A percentile compares a stretch with the other conserved stretches of the same genome.
These are phyloP conservation scores for Scaptomyza pallida DNA, from an alignment of 1,140 invertebrate genomes.

Conservation along the genomic window DNA sequence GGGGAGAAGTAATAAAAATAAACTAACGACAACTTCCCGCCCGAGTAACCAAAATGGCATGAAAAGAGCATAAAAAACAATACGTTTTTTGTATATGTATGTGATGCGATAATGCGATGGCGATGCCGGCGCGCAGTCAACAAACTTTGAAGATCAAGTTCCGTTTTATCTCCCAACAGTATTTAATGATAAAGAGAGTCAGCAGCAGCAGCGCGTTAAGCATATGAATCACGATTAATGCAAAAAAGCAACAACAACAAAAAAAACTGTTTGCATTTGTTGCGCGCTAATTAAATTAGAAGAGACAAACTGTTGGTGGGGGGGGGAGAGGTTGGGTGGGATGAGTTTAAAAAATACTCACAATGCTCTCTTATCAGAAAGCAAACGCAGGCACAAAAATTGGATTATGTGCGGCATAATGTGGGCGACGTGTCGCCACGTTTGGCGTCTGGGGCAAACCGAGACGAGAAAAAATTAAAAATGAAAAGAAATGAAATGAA, in stretches of 20 bases:
- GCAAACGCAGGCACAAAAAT: slow-evolving; percentile 63
- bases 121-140: slow-evolving; percentile 44
- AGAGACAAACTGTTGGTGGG: slow-evolving; percentile 16
- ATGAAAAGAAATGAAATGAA: slow-evolving; percentile 17
- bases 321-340: neutral
- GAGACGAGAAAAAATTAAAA: slow-evolving; percentile 19
- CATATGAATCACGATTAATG: slow-evolving; percentile 49
- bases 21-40: neutral
- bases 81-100: neutral
- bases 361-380: slow-evolving; percentile 72
- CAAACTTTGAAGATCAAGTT: slow-evolving; percentile 54
- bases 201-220: no score
- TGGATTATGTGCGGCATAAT: slow-evolving; percentile 75
- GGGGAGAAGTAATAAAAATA: neutral
- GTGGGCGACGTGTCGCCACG: slow-evolving; percentile 31
- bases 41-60: neutral
- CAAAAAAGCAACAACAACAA: slow-evolving; percentile 50
- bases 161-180: no score
- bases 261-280: slow-evolving; percentile 74
- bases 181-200: neutral
- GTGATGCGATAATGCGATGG: slow-evolving; percentile 43
- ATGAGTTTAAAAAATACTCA: slow-evolving; percentile 4
- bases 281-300: slow-evolving; percentile 74
- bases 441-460: slow-evolving; percentile 35
- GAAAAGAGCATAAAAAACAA: neutral